Evolutionary conservation across 2,888 invertebrate genomes (phyloP).

Genomic region (Leptinotarsa tumamoca): DNA sequence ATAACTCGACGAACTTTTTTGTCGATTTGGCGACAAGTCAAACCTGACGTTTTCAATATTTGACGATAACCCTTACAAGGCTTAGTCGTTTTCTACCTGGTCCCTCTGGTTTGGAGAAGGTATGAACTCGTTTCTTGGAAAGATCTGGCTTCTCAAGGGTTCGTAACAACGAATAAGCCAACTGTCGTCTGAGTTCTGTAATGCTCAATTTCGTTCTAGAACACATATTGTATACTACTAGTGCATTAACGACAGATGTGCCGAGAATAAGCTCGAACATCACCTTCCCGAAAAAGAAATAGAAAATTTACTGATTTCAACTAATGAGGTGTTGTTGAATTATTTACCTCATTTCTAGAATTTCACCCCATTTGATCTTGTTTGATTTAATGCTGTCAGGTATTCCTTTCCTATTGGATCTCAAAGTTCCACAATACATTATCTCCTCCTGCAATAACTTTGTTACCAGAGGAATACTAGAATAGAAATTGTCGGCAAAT

Average conservation of each 20-base stretch:
- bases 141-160: slow-evolving; percentile 4
- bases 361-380: slow-evolving; percentile 19
- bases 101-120: slow-evolving; percentile 7
- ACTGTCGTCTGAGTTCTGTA: not conserved
- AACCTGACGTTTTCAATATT: slow-evolving; percentile 1
- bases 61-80: not conserved
- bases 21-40: not conserved
- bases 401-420: slow-evolving; percentile 15
- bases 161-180: not conserved
- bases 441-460: not conserved
- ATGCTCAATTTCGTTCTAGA: slow-evolving; percentile 1
- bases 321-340: not conserved
- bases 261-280: not conserved
- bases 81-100: not conserved
- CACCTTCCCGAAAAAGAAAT: not conserved
- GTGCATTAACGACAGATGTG: not conserved
- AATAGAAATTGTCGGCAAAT: slow-evolving; percentile 21
- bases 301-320: too few relatives aligned
- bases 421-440: slow-evolving; percentile 1
- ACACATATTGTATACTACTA: not conserved
- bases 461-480: slow-evolving; percentile 15
- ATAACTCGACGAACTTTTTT: not conserved
- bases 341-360: not conserved
- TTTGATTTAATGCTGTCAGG: not conserved
- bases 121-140: not conserved